Evolutionary conservation across 2,888 invertebrate genomes (phyloP).

Genomic region (Hanleya hanleyi): DNA sequence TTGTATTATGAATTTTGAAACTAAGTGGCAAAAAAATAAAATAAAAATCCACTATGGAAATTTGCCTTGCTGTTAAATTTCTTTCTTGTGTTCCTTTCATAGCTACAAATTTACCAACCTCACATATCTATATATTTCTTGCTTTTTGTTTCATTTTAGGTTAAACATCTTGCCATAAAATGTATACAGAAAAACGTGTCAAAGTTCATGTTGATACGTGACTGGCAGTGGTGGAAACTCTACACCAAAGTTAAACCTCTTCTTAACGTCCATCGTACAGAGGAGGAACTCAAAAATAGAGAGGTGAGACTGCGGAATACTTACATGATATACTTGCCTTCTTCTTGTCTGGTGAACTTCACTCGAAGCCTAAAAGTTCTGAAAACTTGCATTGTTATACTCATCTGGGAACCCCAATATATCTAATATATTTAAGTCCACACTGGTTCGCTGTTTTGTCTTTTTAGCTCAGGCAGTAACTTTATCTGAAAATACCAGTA

Average conservation of each 20-base stretch:
- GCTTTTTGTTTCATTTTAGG: constrained; percentile 73
- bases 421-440: too few species aligned
- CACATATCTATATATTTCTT: too few species aligned
- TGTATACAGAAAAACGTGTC: constrained; percentile 97
- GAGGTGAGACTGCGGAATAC: constrained; percentile 81
- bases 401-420: too few species aligned
- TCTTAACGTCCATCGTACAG: constrained; percentile 93
- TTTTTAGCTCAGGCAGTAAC: too few species aligned
- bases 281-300: constrained; percentile 90
- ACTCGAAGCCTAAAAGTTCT: too few species aligned
- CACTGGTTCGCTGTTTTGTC: too few species aligned
- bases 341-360: too few species aligned
- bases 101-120: too few species aligned
- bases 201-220: constrained; percentile 91
- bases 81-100: constrained; percentile 3
- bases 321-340: too few species aligned
- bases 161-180: constrained; percentile 88
- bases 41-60: too few species aligned
- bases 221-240: constrained; percentile 98
- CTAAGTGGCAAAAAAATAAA: neutral
- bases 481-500: neutral
- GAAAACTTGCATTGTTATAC: too few species aligned
- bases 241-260: constrained; percentile 90
- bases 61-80: neutral
- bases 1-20: too few species aligned